phyloP scores from a whole-genome alignment of 2,113 vertebrate species.

The Bothrops jararaca region DNA sequence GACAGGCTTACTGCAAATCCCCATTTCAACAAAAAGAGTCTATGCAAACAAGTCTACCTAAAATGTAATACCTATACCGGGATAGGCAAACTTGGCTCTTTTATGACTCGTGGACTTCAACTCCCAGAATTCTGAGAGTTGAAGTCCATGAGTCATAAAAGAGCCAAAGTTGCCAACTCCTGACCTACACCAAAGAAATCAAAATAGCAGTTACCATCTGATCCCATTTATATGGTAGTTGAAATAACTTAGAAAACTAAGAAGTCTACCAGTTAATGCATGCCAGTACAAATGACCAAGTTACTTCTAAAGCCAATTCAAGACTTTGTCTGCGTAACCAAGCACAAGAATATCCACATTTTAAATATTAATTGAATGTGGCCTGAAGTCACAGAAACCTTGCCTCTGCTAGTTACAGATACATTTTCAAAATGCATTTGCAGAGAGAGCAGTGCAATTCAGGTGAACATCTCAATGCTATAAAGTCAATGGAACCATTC shows the following conservation, averaged over 20 bases:
- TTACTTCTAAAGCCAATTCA: background rate
- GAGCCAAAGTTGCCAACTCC: too few relatives aligned
- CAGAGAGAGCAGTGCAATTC: background rate
- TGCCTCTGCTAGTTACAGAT: background rate
- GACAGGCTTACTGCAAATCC: conserved; percentile 8
- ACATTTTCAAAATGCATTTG: background rate
- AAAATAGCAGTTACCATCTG: background rate
- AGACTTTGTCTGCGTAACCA: background rate
- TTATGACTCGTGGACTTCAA: too few relatives aligned
- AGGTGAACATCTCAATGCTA: background rate
- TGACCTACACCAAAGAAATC: background rate
- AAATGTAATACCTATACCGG: background rate
- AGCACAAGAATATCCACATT: background rate
- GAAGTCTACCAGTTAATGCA: background rate
- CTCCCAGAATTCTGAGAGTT: too few relatives aligned
- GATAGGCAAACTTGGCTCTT: too few relatives aligned
- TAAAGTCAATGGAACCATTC: background rate
- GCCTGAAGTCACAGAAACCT: background rate
- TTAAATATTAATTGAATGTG: background rate
- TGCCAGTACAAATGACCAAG: background rate
- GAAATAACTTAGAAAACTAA: background rate
- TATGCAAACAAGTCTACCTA: background rate
- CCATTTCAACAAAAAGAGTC: background rate
- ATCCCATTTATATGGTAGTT: background rate
- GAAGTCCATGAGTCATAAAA: too few relatives aligned